Base-by-base conservation (phyloP, 1,140 invertebrate species). In the Drosophila grimshawi region DNA sequence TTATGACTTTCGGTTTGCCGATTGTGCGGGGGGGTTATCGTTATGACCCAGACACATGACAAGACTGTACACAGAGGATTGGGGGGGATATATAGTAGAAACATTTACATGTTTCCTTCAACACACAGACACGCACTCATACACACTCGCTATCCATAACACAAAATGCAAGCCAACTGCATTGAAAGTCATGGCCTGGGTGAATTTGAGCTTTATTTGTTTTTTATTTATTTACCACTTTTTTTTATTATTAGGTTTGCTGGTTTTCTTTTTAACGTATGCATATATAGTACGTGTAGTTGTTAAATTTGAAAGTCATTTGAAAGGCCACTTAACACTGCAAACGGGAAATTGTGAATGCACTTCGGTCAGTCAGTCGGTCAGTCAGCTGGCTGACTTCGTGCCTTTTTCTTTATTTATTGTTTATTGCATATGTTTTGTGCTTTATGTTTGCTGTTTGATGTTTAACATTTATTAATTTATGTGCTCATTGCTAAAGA, bases 401-500 rank as follows among this genome's bases (percentile, higher is more conserved):
- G 6, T 37, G 63, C 39, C 60, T 43, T 52, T 63, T 56, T 41
- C 46, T 60, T 62, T 65, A 37, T 37, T 71, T 37, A 59, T 55
- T 55, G n/a, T 77, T 51, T 30, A 6, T 43, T n/a, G 39, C n/a
- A 43, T 8, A 11, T 46, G 8, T 55, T 35, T 46, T 61, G 53
- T 57, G 41, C 64, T 63, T 55, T 74, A 65, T 72, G 46, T 55
- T 61, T 60, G 37, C 4, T 35, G 19, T 35, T 59, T 43, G 6
- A 39, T 37, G 29, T 63, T 59, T 27, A 55, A 48, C 53, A 37
- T 68, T 65, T 83, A 78, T 85, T 89, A 85, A 88, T 89, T 83
- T 89, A 80, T 76, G 74, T 72, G 80, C 69, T 75, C 69, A 80
- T 85, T 61, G 76, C 80, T 69, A 85, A 88, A 80, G 80, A 85